phyloP scores from a whole-genome alignment of 2,113 vertebrate genomes.

The Todiramphus saurophagus region DNA sequence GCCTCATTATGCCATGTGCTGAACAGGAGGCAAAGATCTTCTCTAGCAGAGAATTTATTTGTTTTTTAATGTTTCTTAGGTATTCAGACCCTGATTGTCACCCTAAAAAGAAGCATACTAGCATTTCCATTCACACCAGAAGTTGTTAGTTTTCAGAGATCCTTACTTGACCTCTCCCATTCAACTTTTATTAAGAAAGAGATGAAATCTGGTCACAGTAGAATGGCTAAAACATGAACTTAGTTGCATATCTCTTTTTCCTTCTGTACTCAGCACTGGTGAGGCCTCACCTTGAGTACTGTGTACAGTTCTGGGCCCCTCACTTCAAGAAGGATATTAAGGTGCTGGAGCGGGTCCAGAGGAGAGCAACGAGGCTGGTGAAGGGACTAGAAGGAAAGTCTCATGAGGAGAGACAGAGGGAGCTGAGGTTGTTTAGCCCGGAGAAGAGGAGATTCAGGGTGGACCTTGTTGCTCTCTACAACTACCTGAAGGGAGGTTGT shows the following conservation, averaged over 20 bases:
- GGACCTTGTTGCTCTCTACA: no score
- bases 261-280: no score
- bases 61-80: not conserved
- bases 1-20: not conserved
- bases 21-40: not conserved
- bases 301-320: no score
- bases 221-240: not conserved
- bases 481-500: no score
- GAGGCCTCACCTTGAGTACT: no score
- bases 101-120: not conserved
- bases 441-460: no score
- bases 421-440: no score
- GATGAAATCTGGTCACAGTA: not conserved
- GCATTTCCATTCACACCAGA: not conserved
- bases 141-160: not conserved
- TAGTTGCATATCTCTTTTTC: not conserved
- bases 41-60: not conserved
- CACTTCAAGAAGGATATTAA: no score
- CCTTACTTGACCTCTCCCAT: not conserved
- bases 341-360: no score
- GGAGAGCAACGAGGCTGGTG: no score
- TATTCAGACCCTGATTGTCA: not conserved
- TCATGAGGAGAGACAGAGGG: no score
- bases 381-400: no score
- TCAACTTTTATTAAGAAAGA: not conserved